These are phyloP conservation scores for Corvus hawaiiensis DNA, from an alignment of 2,113 vertebrate species.

Conservation along the genomic window DNA sequence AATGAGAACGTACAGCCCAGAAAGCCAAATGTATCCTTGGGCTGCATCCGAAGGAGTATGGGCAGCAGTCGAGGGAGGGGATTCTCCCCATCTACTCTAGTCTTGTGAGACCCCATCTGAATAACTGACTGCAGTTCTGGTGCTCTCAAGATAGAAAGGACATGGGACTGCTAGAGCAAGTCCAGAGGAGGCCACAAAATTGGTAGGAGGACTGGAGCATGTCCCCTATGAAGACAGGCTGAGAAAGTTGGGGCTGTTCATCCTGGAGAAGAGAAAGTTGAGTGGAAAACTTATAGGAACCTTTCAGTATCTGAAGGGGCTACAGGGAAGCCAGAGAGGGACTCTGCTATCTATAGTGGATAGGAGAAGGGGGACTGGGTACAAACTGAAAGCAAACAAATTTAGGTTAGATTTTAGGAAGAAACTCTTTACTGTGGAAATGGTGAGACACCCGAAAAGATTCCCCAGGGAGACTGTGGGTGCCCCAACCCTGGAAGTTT, in stretches of 20 bases:
- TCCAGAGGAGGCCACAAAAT: not conserved
- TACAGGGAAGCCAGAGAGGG: no score
- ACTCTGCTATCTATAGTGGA: no score
- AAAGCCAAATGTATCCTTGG: no score
- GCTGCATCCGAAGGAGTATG: not conserved
- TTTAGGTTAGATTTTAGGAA: not conserved
- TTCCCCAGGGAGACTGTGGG: not conserved
- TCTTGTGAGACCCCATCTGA: not conserved
- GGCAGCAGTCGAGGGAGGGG: rapidly evolving
- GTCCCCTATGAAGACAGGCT: rapidly evolving
- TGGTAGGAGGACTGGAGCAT: not conserved
- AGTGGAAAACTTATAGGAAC: not conserved
- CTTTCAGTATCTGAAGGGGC: not conserved
- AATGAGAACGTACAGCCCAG: rapidly evolving
- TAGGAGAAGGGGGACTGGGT: not conserved
- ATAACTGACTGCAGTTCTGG: not conserved
- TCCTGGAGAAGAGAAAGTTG: not conserved
- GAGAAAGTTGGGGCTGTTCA: not conserved
- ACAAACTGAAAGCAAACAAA: not conserved
- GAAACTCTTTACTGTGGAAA: not conserved
- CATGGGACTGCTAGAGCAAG: not conserved
- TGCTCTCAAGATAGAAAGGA: not conserved
- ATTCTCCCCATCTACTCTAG: not conserved
- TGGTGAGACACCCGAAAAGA: not conserved
- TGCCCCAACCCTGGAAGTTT: rapidly evolving